A percentile compares a stretch with the other conserved stretches of the same genome.
Conservation (phyloP, 2,888 invertebrate genomes). For the Sarcophaga carnaria region DNA sequence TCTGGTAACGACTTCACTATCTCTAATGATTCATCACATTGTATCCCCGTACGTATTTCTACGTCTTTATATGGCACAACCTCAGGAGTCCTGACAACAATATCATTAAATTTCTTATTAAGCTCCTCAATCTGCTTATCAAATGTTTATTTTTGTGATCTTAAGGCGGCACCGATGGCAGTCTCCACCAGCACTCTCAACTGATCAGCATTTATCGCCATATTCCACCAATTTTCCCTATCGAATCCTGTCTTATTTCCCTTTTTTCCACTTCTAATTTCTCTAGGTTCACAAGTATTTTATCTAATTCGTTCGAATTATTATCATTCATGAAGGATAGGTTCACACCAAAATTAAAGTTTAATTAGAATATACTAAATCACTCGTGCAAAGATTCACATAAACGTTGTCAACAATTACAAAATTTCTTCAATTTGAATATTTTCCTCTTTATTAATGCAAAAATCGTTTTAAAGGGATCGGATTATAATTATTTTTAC, state of each 20-base stretch:
- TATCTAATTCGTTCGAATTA: neutral
- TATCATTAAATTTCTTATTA: slow-evolving; percentile 6
- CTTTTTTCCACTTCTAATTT: slow-evolving; percentile 9
- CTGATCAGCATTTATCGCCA: neutral
- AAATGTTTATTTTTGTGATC: slow-evolving; percentile 6
- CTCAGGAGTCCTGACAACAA: slow-evolving; percentile 9
- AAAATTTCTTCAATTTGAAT: too few species aligned
- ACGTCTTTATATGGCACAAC: slow-evolving; percentile 2
- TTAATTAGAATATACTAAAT: too few species aligned
- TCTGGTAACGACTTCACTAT: slow-evolving; percentile 41
- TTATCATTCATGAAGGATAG: slow-evolving; percentile 6
- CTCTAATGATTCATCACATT: slow-evolving; percentile 26
- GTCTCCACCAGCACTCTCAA: neutral
- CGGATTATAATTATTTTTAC: too few species aligned
- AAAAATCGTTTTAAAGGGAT: too few species aligned
- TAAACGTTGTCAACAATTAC: too few species aligned
- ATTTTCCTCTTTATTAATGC: too few species aligned
- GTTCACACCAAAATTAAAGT: neutral
- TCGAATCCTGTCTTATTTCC: neutral
- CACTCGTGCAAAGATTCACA: slow-evolving; percentile 21
- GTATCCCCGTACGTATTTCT: slow-evolving; percentile 10
- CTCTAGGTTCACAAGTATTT: neutral
- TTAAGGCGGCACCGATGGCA: slow-evolving; percentile 5
- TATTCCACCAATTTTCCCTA: slow-evolving; percentile 20
- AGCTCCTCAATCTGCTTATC: slow-evolving; percentile 6